phyloP scores from a whole-genome alignment of 2,888 invertebrate species.

The Lasioglossum oenotherae region DNA sequence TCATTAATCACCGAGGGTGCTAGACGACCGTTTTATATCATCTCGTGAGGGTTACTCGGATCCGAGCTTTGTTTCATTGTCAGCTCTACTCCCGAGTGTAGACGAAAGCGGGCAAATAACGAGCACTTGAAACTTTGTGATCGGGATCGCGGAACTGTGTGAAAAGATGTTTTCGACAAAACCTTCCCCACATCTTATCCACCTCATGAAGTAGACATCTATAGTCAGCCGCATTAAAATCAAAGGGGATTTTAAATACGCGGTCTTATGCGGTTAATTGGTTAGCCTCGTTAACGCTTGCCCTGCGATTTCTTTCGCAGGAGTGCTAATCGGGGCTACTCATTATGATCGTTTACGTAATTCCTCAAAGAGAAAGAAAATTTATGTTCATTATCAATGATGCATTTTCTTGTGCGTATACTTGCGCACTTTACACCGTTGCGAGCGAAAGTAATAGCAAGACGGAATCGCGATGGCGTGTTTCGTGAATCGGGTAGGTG shows the following conservation, averaged over 20 bases:
- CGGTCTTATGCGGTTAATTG: not conserved
- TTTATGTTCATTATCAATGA: not conserved
- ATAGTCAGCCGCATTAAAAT: not conserved
- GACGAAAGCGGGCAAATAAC: not conserved
- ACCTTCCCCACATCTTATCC: not conserved
- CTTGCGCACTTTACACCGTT: too few species aligned
- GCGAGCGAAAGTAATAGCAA: not conserved
- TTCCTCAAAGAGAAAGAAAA: not conserved
- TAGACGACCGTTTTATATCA: not conserved
- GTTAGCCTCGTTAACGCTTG: not conserved
- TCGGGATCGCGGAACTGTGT: too few species aligned
- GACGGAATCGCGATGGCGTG: conserved; percentile 59
- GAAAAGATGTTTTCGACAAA: not conserved
- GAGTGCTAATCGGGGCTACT: not conserved
- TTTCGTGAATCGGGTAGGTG: conserved; percentile 62
- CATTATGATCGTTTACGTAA: not conserved
- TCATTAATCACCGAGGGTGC: not conserved
- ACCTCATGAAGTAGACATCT: not conserved
- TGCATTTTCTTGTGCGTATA: not conserved
- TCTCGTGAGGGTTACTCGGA: not conserved
- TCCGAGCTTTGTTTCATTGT: not conserved
- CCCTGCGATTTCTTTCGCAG: not conserved
- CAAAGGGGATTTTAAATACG: not conserved
- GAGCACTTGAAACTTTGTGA: not conserved
- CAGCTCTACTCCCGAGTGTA: not conserved